These are phyloP conservation scores for Heliconius cydno DNA, from an alignment of 2,888 invertebrate genomes.

Conservation along the genomic window DNA sequence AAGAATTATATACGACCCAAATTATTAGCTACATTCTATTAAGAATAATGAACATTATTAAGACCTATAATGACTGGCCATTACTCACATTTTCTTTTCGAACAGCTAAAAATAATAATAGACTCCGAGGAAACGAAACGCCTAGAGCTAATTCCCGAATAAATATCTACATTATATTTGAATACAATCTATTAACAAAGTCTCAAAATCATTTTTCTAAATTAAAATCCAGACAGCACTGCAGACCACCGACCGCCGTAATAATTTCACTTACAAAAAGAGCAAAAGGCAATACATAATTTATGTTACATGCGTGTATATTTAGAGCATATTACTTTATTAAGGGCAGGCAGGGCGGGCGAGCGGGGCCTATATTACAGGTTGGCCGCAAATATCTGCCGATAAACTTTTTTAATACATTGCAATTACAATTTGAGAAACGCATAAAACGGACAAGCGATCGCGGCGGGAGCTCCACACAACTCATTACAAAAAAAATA, in stretches of 20 bases:
- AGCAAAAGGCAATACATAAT: conserved; percentile 72
- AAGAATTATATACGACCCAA: conserved; percentile 57
- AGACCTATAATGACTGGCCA: conserved; percentile 50
- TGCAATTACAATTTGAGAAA: conserved; percentile 76
- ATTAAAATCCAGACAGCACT: conserved; percentile 74
- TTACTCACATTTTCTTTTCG: no score
- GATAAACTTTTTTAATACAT: conserved; percentile 76
- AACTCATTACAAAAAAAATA: conserved; percentile 63
- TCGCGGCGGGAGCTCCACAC: conserved; percentile 66
- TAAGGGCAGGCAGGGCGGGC: conserved; percentile 76
- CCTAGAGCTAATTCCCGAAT: conserved; percentile 63
- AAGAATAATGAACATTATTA: conserved; percentile 55
- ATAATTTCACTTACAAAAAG: conserved; percentile 79
- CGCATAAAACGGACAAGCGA: conserved; percentile 68
- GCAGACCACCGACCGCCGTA: conserved; percentile 79
- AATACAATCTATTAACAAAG: conserved; percentile 63
- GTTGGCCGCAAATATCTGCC: conserved; percentile 62
- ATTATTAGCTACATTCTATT: conserved; percentile 49
- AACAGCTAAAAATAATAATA: conserved; percentile 46
- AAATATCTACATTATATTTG: conserved; percentile 66
- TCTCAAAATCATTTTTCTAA: conserved; percentile 70
- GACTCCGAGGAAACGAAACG: conserved; percentile 55
- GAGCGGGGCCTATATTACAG: conserved; percentile 65
- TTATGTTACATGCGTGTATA: conserved; percentile 81
- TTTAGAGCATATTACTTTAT: conserved; percentile 83